Evolutionary conservation across 2,888 invertebrate genomes (phyloP), one percentile per base, ranked within the genome.

Genomic region (Acleris sparsana): DNA sequence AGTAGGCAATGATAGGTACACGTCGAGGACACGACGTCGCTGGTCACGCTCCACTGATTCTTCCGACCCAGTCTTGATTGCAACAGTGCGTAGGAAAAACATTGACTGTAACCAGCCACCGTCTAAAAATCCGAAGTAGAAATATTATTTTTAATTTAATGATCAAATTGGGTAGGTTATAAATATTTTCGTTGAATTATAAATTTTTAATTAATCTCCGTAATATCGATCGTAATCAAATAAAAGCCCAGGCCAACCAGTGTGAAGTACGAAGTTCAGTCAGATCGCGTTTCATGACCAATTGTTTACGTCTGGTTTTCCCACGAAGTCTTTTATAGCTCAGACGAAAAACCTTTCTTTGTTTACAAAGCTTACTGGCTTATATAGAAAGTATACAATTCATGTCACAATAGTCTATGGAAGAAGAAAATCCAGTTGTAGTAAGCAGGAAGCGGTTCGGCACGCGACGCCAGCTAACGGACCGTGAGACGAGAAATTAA

Each of bases 401-500:
- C 65, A 70, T 70, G 71, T 68, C 71, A 62, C 69, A 72, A 71
- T 70, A 73, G 72, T 72, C 72, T 70, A 70, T 69, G 70, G 71
- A 72, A 74, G 70, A 71, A 71, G 77, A 83, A 33, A 84, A 85
- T 83, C 82, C 80, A 76, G 78, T 77, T 75, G 80, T 83, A 77
- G 55, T 46, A 82, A 86, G 85, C 84, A 88, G 90, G 90, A 90
- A 90, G 86, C 77, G 78, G 72, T 74, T 67, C 72, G 79, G 80
- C 91, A 91, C 89, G 90, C 89, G 89, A 90, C 84, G 84, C 74
- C 71, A 77, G 75, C 85, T 87, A 90, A 87, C 90, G 88, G 89
- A 88, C 86, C 90, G 89, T 87, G 85, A 81, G 87, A 84, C 80
- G 85, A 89, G 88, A 88, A 91, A 91, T 90, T 90, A 89, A 90